Conservation (phyloP, 2,888 invertebrate species). For the Hemistola chrysoprasaria region DNA sequence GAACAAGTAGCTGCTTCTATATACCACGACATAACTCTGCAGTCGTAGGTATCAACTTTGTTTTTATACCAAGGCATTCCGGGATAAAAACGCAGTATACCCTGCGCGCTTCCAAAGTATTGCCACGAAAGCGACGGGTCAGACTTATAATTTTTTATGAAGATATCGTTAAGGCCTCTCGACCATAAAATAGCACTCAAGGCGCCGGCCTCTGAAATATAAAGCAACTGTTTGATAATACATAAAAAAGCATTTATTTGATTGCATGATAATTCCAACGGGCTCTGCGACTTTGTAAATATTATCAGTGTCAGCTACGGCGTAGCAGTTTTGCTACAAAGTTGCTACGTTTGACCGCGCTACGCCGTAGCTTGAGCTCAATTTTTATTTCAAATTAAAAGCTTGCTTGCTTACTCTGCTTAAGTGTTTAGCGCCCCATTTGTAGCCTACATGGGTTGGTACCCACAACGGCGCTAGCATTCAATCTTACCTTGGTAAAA, state of each 20-base stretch:
- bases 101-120: constrained; percentile 97
- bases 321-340: not conserved
- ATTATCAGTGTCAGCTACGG: no score
- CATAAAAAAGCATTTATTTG: no score
- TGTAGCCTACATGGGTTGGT: no score
- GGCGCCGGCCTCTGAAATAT: constrained; percentile 61
- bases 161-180: constrained; percentile 90
- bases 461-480: not conserved
- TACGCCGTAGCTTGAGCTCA: not conserved
- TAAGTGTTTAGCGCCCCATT: no score
- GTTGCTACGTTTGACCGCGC: not conserved
- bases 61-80: constrained; percentile 86
- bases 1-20: constrained; percentile 99
- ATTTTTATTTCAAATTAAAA: not conserved
- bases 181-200: constrained; percentile 91
- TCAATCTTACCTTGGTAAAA: constrained; percentile 86
- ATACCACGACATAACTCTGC: constrained; percentile 96
- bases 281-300: no score
- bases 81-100: constrained; percentile 96
- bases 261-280: no score
- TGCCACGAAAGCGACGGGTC: constrained; percentile 98
- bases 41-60: constrained; percentile 91
- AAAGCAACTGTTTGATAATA: constrained; percentile 5
- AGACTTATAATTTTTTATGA: constrained; percentile 91
- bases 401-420: no score